phyloP scores from a whole-genome alignment of 2,797 vertebrate species.

The Cossypha polioptera region DNA sequence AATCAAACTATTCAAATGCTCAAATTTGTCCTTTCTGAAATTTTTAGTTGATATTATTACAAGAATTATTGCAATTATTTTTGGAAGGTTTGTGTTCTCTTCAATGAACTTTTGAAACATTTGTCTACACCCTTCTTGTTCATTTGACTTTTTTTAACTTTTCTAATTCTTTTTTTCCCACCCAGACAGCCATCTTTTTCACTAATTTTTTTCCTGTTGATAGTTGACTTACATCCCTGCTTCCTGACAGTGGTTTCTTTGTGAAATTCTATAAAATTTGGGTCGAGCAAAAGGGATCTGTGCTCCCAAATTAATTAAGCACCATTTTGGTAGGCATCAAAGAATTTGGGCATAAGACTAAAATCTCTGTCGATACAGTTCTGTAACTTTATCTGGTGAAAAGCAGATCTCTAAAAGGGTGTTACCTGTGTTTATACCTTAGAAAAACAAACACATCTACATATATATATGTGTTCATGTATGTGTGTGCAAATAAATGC shows the following conservation, averaged over 20 bases:
- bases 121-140: not conserved
- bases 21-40: not conserved
- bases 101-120: not conserved
- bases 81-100: not conserved
- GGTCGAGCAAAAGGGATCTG: not conserved
- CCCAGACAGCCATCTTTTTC: not conserved
- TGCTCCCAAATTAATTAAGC: not conserved
- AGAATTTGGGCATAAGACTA: not conserved
- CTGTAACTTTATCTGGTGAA: not conserved
- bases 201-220: not conserved
- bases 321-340: not conserved
- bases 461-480: not conserved
- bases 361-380: not conserved
- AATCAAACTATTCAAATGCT: not conserved
- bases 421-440: not conserved
- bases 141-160: not conserved
- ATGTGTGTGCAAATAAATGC: not conserved
- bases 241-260: not conserved
- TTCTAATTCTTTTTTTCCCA: rapidly evolving
- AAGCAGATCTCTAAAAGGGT: not conserved
- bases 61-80: not conserved
- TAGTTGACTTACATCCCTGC: not conserved
- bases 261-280: not conserved
- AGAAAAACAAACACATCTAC: not conserved
- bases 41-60: not conserved